Conservation (phyloP, 2,888 invertebrate genomes). For the Ophion obscuratus region DNA sequence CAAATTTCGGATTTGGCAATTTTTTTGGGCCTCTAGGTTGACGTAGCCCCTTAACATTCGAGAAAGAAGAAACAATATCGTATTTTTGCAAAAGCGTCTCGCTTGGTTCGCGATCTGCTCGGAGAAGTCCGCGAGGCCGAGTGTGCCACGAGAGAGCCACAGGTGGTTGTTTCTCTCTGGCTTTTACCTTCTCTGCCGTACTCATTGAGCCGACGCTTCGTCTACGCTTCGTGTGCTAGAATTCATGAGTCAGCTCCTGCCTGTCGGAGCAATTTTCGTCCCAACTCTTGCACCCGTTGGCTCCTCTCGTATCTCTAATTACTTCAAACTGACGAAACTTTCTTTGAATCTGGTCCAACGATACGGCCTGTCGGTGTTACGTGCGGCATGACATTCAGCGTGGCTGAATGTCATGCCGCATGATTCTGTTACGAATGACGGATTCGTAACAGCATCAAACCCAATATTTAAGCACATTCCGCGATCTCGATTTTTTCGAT, state of each 20-base stretch:
- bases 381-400: background rate
- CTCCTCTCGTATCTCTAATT: background rate
- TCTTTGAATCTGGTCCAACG: slow-evolving; percentile 8
- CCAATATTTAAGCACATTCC: background rate
- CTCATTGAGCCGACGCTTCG: slow-evolving; percentile 24
- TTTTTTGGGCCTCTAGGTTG: too few relatives aligned
- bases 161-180: slow-evolving; percentile 47
- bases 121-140: slow-evolving; percentile 8
- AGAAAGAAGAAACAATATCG: too few relatives aligned
- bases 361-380: background rate
- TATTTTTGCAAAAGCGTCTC: background rate
- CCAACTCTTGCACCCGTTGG: background rate
- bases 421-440: background rate
- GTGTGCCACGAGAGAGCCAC: slow-evolving; percentile 47
- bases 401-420: too few relatives aligned
- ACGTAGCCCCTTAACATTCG: too few relatives aligned
- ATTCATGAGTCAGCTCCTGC: slow-evolving; percentile 35
- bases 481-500: too few relatives aligned
- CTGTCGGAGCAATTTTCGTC: background rate
- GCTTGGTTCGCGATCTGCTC: slow-evolving; percentile 17
- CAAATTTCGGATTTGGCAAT: too few relatives aligned
- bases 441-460: background rate
- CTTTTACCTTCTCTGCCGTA: slow-evolving; percentile 15
- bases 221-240: slow-evolving; percentile 16
- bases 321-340: slow-evolving; percentile 4